These are phyloP conservation scores for Drosophila teissieri DNA, from an alignment of 1,140 invertebrate genomes.

Conservation along the genomic window DNA sequence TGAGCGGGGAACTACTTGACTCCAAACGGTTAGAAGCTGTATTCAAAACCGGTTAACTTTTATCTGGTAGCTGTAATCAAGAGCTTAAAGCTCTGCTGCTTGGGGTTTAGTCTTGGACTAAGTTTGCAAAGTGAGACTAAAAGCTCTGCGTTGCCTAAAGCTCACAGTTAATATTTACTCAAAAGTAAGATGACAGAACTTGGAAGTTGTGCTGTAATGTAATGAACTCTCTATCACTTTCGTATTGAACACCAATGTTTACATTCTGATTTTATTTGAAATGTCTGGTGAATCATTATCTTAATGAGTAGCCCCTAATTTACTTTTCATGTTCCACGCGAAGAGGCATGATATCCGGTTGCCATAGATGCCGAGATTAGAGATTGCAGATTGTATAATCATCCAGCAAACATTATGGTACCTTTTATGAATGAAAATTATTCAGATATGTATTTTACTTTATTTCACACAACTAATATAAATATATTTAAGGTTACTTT, in stretches of 20 bases:
- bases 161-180: neutral
- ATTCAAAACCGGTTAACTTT: slow-evolving; percentile 5
- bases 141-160: neutral
- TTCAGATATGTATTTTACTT: neutral
- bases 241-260: neutral
- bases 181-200: neutral
- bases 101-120: neutral
- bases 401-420: neutral
- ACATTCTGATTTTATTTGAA: neutral
- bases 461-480: too few species aligned
- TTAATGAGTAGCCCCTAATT: neutral
- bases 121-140: neutral
- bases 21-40: slow-evolving; percentile 2
- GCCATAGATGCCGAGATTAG: neutral
- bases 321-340: slow-evolving; percentile 6
- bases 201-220: neutral
- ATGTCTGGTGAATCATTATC: neutral
- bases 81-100: neutral
- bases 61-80: neutral
- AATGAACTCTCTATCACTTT: neutral
- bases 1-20: slow-evolving; percentile 52
- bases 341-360: slow-evolving; percentile 13
- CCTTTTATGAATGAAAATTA: neutral
- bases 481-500: too few species aligned
- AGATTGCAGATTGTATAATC: slow-evolving; percentile 19